phyloP scores from a whole-genome alignment of 2,113 vertebrate genomes.

The Chaetops frenatus region DNA sequence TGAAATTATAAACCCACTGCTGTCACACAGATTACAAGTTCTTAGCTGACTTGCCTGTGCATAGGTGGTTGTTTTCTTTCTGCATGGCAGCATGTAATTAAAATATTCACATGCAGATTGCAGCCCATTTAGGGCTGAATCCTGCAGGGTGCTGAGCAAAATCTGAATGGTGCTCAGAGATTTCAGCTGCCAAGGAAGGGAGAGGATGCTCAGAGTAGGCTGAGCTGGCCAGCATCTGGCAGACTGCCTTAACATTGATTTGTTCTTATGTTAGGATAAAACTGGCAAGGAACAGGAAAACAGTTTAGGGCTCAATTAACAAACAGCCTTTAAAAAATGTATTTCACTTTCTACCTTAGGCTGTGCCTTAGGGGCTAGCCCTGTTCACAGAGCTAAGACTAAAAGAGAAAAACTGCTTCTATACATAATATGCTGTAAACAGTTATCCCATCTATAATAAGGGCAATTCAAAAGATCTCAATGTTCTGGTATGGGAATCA shows the following conservation, averaged over 20 bases:
- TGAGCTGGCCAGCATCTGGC: conserved; percentile 2
- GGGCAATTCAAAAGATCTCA: neutral
- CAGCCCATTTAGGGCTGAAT: neutral
- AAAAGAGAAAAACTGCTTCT: neutral
- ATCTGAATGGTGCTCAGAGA: neutral
- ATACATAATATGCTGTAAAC: neutral
- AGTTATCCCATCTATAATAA: neutral
- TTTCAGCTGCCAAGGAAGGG: neutral
- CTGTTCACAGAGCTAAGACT: conserved; percentile 2
- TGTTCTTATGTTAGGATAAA: conserved; percentile 37
- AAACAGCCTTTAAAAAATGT: conserved; percentile 44
- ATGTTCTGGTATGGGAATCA: neutral
- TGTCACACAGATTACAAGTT: neutral
- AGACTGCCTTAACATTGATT: conserved; percentile 2
- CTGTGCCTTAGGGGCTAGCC: conserved; percentile 39
- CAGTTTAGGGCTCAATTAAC: conserved; percentile 46
- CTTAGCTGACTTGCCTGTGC: neutral
- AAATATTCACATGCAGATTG: conserved; percentile 13
- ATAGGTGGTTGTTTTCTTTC: conserved; percentile 4
- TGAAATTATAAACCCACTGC: neutral
- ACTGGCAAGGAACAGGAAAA: conserved; percentile 10
- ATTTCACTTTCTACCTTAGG: conserved; percentile 40
- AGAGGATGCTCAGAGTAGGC: neutral
- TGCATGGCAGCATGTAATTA: neutral
- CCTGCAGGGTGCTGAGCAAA: neutral